These are phyloP conservation scores for Pristionchus exspectatus DNA, from an alignment of 2,888 invertebrate species.

Conservation along the genomic window DNA sequence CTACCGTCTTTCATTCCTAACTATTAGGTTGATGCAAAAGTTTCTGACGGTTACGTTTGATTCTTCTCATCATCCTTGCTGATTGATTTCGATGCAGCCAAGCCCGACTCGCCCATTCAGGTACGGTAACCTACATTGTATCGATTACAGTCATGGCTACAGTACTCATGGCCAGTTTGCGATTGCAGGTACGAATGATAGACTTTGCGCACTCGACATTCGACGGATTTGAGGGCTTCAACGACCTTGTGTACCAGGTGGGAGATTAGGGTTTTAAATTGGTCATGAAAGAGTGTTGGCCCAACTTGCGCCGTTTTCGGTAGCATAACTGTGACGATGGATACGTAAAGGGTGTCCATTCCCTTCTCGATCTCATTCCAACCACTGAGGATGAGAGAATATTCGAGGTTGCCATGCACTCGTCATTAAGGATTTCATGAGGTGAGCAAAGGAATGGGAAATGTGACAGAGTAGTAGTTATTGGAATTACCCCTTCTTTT, in stretches of 20 bases:
- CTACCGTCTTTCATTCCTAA: too few relatives aligned
- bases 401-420: slow-evolving; percentile 24
- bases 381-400: slow-evolving; percentile 34
- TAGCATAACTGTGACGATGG: slow-evolving; percentile 67
- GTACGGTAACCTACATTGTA: background rate
- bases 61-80: slow-evolving; percentile 75
- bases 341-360: slow-evolving; percentile 73
- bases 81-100: slow-evolving; percentile 74
- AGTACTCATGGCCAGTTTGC: background rate
- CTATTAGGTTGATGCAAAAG: too few relatives aligned
- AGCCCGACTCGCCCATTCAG: slow-evolving; percentile 54
- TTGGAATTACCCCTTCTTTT: too few relatives aligned
- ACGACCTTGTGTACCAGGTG: slow-evolving; percentile 47
- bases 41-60: too few relatives aligned
- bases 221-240: slow-evolving; percentile 64
- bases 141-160: background rate
- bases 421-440: slow-evolving; percentile 36
- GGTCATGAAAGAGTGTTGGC: background rate
- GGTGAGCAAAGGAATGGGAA: too few relatives aligned
- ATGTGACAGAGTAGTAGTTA: too few relatives aligned
- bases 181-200: slow-evolving; percentile 91
- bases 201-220: slow-evolving; percentile 90
- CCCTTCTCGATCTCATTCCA: slow-evolving; percentile 60
- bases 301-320: too few relatives aligned
- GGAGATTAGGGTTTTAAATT: background rate